These are phyloP conservation scores for Amia ocellicauda DNA, from an alignment of 2,113 vertebrate genomes.

Conservation along the genomic window DNA sequence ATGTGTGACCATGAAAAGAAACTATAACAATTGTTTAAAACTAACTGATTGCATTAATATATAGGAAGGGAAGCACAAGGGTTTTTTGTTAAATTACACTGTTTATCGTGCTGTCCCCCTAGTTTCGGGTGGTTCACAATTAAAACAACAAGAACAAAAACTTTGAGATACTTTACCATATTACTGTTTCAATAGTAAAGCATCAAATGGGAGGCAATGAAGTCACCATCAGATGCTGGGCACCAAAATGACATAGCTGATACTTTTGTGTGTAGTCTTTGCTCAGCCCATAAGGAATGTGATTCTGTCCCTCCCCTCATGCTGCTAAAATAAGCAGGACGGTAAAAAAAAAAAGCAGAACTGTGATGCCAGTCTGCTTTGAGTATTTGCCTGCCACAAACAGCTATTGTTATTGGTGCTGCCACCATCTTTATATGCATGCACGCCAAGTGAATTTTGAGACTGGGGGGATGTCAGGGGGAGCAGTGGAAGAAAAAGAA, in stretches of 20 bases:
- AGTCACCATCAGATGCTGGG: not conserved
- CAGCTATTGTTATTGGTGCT: constrained; percentile 3
- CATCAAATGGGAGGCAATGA: not conserved
- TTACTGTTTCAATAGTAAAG: not conserved
- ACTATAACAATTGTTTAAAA: too few species aligned
- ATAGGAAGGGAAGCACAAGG: too few species aligned
- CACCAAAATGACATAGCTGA: not conserved
- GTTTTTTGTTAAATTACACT: too few species aligned
- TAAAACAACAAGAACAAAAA: too few species aligned
- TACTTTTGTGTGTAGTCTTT: constrained; percentile 9
- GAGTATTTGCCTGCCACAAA: constrained; percentile 3
- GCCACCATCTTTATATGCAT: not conserved
- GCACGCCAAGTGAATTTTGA: too few species aligned
- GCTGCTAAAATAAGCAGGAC: not conserved
- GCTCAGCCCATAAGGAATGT: constrained; percentile 1
- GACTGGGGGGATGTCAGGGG: not conserved
- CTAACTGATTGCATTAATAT: too few species aligned
- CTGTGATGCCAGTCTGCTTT: not conserved
- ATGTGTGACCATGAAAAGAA: too few species aligned
- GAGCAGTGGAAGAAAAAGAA: not conserved
- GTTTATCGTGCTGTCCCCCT: too few species aligned
- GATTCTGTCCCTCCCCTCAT: not conserved
- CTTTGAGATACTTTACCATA: too few species aligned
- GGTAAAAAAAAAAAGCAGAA: too few species aligned
- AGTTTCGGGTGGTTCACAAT: too few species aligned